These are phyloP conservation scores for Natrix natrix DNA, from an alignment of 2,797 vertebrate species.

Conservation along the genomic window DNA sequence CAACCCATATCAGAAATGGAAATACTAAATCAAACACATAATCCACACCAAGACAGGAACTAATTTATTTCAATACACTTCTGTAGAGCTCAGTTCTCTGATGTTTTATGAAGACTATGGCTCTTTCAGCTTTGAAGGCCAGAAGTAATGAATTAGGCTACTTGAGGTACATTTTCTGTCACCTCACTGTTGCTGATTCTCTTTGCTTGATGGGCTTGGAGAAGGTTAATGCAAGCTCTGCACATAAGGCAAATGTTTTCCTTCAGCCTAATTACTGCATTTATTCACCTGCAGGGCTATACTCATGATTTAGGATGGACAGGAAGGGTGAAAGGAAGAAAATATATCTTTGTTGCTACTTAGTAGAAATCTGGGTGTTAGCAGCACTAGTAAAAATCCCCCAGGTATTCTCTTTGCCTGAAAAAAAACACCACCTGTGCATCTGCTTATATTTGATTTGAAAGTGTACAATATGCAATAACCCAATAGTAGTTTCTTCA, in stretches of 20 bases:
- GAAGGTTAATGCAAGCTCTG: not conserved
- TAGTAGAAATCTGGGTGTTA: not conserved
- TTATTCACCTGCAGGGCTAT: not conserved
- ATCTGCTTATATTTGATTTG: not conserved
- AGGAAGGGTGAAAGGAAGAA: not conserved
- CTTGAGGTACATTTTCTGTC: not conserved
- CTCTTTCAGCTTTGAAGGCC: not conserved
- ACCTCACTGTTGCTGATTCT: not conserved
- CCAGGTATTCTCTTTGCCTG: too few relatives aligned
- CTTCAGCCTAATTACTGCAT: not conserved
- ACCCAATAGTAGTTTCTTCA: not conserved
- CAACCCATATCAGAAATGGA: not conserved
- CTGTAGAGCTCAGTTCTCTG: not conserved
- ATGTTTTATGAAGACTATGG: not conserved
- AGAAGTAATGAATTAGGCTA: not conserved
- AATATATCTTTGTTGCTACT: not conserved
- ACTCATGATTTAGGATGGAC: not conserved
- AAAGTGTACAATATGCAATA: not conserved
- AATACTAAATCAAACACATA: not conserved
- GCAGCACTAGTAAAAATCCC: not conserved
- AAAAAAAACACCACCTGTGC: not conserved
- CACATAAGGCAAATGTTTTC: not conserved
- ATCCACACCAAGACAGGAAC: not conserved
- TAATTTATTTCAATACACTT: not conserved
- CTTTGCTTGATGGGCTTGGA: not conserved